A percentile compares a stretch with the other conserved stretches of the same genome.
Evolutionary conservation across 2,888 invertebrate genomes (phyloP).

Genomic region (Drosophila melanosoma): DNA sequence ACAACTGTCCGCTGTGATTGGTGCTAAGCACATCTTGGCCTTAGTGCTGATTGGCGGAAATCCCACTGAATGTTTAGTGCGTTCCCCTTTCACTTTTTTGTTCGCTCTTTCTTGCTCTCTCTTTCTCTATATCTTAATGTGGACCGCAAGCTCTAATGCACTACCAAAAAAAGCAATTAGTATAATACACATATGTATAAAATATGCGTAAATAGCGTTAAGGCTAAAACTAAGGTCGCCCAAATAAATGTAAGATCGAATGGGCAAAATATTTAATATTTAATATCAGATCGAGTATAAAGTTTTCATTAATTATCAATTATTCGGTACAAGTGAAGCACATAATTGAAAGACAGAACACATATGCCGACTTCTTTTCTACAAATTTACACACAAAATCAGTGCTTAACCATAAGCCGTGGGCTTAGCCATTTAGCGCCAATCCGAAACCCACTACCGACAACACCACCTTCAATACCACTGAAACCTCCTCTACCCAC

Average conservation of each 20-base stretch:
- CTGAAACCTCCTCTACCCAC: slow-evolving; percentile 16
- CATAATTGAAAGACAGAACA: background rate
- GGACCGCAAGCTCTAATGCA: slow-evolving; percentile 5
- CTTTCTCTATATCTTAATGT: background rate
- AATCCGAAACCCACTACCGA: slow-evolving; percentile 40
- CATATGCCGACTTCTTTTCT: background rate
- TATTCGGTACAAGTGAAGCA: background rate
- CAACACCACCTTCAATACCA: slow-evolving; percentile 21
- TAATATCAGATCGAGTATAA: background rate
- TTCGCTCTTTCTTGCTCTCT: background rate
- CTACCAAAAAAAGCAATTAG: background rate
- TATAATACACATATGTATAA: background rate
- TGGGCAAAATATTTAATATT: background rate
- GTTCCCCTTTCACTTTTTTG: slow-evolving; percentile 20
- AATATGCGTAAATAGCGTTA: background rate
- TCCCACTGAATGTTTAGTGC: slow-evolving; percentile 31
- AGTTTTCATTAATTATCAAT: background rate
- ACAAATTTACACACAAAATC: slow-evolving; percentile 1
- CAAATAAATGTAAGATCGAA: background rate
- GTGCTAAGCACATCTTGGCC: slow-evolving; percentile 53
- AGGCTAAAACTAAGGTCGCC: background rate
- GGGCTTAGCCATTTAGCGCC: slow-evolving; percentile 44
- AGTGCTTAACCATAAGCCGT: slow-evolving; percentile 30
- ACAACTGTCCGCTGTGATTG: slow-evolving; percentile 61
- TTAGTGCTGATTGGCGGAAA: slow-evolving; percentile 68